Base-by-base conservation (phyloP, 2,113 vertebrate genomes). In the Hypomesus transpacificus region DNA sequence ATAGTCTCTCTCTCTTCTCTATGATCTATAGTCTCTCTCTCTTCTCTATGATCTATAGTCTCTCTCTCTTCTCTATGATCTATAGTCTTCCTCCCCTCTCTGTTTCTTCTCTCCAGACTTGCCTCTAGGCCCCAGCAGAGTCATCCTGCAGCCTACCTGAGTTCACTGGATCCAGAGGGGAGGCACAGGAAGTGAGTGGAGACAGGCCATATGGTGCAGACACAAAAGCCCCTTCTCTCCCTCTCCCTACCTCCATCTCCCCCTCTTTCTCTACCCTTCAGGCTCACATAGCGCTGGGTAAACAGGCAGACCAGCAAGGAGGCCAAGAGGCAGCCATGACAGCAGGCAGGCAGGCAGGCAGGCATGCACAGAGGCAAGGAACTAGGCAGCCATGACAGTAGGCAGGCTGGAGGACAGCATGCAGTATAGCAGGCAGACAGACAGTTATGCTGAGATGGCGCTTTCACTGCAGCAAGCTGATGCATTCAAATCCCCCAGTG, bases 151-250 rank as follows among this genome's bases (percentile, higher is more conserved):
- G 72, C 63, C 63, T 65, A 65, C 63, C 18, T 34, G 34, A 71
- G 62, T 50, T 70, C 63, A 63, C 26, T 28, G 70, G 75, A 68
- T 77, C 80, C 59, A 75, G 70, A 75, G 69, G 75, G 66, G 73
- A 85, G 73, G 72, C 60, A 75, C 84, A 87, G 84, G 82, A 86
- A 91, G 82, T 68, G 69, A 85, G 77, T 68, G 71, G 87, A 89
- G 84, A 85, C 76, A 20, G 80, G 75, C 86, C 86, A 90, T 87
- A 87, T 90, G 86, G 86, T 85, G 83, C 82, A 83, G 80, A 90
- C 72, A 86, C 83, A 85, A 85, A 77, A n/a, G 18, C 63, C n/a
- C 34, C 31, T 50, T 39, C 62, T 20, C 62, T 21, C 28, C 16
- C 54, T 8, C 54, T 5, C 76, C 68, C 75, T 84, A 69, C 80